Percentiles rank a stretch among this genome's conserved stretches.
phyloP scores from a whole-genome alignment of 2,888 invertebrate species.

The Noctua comes region DNA sequence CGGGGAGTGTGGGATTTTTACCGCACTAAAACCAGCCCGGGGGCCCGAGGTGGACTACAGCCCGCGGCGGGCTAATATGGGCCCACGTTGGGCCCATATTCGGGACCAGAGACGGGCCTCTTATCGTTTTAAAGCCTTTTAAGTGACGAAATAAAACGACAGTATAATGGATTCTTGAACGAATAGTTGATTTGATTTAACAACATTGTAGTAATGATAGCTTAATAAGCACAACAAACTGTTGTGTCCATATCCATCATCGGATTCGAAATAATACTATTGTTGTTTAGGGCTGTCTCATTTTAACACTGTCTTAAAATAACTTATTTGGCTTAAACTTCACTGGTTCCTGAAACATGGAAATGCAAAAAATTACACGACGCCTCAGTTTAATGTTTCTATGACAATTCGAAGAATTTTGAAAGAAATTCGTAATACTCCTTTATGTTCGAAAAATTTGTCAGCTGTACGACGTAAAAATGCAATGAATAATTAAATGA shows the following conservation, averaged over 20 bases:
- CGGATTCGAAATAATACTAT: conserved; percentile 57
- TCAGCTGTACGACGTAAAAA: neutral
- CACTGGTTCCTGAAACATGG: neutral
- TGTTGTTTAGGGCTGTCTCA: conserved; percentile 59
- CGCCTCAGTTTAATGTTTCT: neutral
- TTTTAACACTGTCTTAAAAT: neutral
- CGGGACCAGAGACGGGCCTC: too few relatives aligned
- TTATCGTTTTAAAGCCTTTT: conserved; percentile 36
- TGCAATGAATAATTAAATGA: neutral
- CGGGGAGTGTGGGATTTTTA: too few relatives aligned
- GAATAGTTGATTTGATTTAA: conserved; percentile 47
- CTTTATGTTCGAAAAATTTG: neutral
- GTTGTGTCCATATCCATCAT: conserved; percentile 63
- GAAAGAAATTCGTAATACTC: neutral
- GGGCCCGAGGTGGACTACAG: too few relatives aligned
- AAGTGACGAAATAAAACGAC: conserved; percentile 21
- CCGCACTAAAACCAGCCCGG: too few relatives aligned
- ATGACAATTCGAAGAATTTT: neutral
- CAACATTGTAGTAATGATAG: conserved; percentile 60
- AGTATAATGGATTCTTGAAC: conserved; percentile 31
- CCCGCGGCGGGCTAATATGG: too few relatives aligned
- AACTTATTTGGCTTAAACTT: neutral
- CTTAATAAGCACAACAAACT: conserved; percentile 60
- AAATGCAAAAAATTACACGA: neutral
- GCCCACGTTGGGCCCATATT: too few relatives aligned